These are phyloP conservation scores for Pterocles orientalis DNA, from an alignment of 2,113 vertebrate genomes.

Conservation along the genomic window DNA sequence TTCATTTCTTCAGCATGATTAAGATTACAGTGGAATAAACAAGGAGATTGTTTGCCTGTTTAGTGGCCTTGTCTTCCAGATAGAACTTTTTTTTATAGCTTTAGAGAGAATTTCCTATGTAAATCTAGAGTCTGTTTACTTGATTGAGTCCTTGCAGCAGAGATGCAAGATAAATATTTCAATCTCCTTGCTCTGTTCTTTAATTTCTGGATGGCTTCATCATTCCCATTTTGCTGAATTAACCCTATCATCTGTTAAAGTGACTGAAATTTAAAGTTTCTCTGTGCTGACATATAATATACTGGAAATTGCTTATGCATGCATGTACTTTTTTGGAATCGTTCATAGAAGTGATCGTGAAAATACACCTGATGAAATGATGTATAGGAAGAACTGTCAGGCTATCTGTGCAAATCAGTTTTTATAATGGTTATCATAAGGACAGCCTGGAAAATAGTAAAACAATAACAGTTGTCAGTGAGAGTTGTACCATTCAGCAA, in stretches of 20 bases:
- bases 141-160: not conserved
- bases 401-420: not conserved
- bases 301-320: not conserved
- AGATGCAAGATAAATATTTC: not conserved
- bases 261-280: not conserved
- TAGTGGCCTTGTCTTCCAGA: not conserved
- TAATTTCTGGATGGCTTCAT: not conserved
- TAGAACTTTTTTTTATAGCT: not conserved
- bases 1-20: not conserved
- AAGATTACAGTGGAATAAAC: conserved; percentile 19
- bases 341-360: not conserved
- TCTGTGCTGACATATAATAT: not conserved
- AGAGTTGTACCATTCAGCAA: not conserved
- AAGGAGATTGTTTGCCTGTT: not conserved
- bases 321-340: not conserved
- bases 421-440: not conserved
- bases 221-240: not conserved
- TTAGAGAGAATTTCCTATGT: not conserved
- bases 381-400: not conserved
- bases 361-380: not conserved
- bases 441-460: not conserved
- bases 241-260: not conserved
- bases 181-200: not conserved
- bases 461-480: not conserved
- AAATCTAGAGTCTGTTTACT: not conserved